Percentiles rank a stretch among this genome's conserved stretches.
Conservation (phyloP, 2,888 invertebrate species). For the Hermaeophaga mercurialis region DNA sequence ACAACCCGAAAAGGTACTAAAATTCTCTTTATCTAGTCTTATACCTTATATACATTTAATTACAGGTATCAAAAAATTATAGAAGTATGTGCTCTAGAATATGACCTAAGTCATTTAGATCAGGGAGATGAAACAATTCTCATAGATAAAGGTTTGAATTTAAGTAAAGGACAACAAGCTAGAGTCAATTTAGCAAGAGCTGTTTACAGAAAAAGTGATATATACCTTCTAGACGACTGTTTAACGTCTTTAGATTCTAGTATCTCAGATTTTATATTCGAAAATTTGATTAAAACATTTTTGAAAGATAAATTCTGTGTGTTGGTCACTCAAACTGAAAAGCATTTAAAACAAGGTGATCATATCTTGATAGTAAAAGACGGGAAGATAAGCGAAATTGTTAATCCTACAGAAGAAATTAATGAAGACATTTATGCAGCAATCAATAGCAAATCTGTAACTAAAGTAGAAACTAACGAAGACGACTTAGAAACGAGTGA, state of each 20-base stretch:
- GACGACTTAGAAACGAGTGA: neutral
- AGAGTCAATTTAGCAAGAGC: constrained; percentile 84
- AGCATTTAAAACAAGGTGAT: constrained; percentile 62
- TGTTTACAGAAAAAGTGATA: constrained; percentile 79
- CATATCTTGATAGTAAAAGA: constrained; percentile 48
- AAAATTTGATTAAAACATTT: constrained; percentile 70
- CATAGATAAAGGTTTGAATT: constrained; percentile 73
- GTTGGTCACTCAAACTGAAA: constrained; percentile 73
- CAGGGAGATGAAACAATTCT: constrained; percentile 80
- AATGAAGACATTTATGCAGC: neutral
- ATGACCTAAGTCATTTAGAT: constrained; percentile 73
- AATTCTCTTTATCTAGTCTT: too few relatives aligned
- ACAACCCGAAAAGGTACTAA: constrained; percentile 23
- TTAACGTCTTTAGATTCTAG: constrained; percentile 86
- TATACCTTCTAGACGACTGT: constrained; percentile 86
- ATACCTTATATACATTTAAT: too few relatives aligned
- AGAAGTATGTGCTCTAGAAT: constrained; percentile 69
- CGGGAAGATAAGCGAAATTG: constrained; percentile 62
- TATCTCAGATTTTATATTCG: constrained; percentile 83
- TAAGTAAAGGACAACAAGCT: constrained; percentile 83
- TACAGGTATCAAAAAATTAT: constrained; percentile 50
- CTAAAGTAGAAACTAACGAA: neutral
- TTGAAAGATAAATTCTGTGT: constrained; percentile 70
- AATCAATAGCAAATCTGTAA: neutral
- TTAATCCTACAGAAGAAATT: neutral